Evolutionary conservation across 2,888 invertebrate genomes (phyloP).

Genomic region (Apamea monoglypha): DNA sequence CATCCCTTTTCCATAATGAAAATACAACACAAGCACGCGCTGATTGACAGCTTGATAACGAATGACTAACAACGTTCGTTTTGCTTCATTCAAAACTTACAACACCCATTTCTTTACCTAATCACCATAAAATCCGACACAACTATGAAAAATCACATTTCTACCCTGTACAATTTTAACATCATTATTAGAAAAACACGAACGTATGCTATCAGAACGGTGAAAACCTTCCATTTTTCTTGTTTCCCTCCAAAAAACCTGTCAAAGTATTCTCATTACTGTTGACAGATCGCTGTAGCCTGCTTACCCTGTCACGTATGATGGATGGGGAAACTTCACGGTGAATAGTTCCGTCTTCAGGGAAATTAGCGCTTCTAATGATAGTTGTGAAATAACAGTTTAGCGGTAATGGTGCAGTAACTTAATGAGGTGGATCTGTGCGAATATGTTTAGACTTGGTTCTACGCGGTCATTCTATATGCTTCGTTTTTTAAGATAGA

Average conservation of each 20-base stretch:
- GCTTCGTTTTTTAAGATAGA: not conserved
- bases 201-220: slow-evolving; percentile 39
- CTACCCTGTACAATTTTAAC: not conserved
- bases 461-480: not conserved
- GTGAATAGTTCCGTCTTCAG: slow-evolving; percentile 38
- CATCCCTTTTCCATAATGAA: not conserved
- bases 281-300: slow-evolving; percentile 76
- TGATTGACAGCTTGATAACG: not conserved
- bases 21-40: not conserved
- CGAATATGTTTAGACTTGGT: not conserved
- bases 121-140: slow-evolving; percentile 8
- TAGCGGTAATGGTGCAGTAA: not conserved
- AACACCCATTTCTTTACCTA: not conserved
- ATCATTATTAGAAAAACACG: slow-evolving; percentile 35
- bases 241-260: slow-evolving; percentile 63
- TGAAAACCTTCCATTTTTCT: slow-evolving; percentile 59
- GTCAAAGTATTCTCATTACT: slow-evolving; percentile 76
- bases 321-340: slow-evolving; percentile 74
- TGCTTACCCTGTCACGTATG: slow-evolving; percentile 65
- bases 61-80: not conserved
- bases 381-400: slow-evolving; percentile 24
- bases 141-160: slow-evolving; percentile 17
- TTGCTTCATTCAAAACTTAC: not conserved
- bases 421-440: not conserved
- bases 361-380: slow-evolving; percentile 51